A percentile compares a stretch with the other conserved stretches of the same genome.
Conservation (phyloP, 2,113 vertebrate genomes). For the Phalacrocorax pelagicus region DNA sequence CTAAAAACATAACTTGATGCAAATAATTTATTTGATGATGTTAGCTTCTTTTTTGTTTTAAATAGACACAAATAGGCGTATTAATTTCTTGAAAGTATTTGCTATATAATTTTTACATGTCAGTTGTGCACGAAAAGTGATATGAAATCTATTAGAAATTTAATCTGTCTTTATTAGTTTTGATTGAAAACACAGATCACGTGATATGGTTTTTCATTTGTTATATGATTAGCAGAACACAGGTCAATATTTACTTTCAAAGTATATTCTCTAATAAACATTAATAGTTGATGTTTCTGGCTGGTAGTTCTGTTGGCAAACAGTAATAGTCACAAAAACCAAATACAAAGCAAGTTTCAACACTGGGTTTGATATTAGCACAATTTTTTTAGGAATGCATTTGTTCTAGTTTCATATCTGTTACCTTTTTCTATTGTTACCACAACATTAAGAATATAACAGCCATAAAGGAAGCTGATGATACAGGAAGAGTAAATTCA, state of each 20-base stretch:
- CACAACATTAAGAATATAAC: background rate
- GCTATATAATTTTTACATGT: background rate
- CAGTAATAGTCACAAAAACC: background rate
- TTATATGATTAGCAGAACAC: background rate
- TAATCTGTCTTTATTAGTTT: background rate
- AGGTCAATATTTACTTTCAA: background rate
- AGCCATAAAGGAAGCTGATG: background rate
- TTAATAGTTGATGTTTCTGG: background rate
- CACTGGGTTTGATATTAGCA: background rate
- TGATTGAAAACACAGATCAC: background rate
- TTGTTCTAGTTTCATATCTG: background rate
- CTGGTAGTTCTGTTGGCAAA: background rate
- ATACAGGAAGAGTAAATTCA: background rate
- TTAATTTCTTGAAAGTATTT: background rate
- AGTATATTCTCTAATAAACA: background rate
- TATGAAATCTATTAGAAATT: background rate
- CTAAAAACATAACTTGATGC: background rate
- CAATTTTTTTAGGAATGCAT: background rate
- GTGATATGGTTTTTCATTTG: background rate
- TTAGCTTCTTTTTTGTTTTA: background rate
- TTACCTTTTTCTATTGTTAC: background rate
- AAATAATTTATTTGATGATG: conserved; percentile 24
- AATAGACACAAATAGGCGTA: background rate
- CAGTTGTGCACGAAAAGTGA: background rate
- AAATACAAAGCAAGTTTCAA: background rate